These are phyloP conservation scores for Ichneumoninae sp. DNA, from an alignment of 2,888 invertebrate genomes.

Conservation along the genomic window DNA sequence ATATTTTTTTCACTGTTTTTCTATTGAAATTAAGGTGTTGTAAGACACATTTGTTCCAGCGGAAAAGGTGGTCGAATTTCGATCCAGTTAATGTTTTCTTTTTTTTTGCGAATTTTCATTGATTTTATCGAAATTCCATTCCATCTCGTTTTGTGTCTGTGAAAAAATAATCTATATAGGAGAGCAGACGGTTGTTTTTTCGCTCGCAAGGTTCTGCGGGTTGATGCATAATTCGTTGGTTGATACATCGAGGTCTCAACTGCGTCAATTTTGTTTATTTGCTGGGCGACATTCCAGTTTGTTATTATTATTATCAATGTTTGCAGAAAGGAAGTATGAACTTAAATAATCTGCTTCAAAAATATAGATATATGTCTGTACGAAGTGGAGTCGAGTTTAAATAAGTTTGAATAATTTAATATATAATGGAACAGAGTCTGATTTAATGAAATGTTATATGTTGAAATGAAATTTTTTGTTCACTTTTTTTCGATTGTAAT, in stretches of 20 bases:
- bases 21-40: too few species aligned
- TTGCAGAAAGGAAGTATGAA: background rate
- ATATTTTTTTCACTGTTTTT: too few species aligned
- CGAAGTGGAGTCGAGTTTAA: too few species aligned
- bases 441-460: too few species aligned
- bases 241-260: background rate
- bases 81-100: background rate
- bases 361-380: background rate
- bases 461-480: too few species aligned
- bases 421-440: too few species aligned
- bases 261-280: slow-evolving; percentile 17
- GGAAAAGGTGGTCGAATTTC: too few species aligned
- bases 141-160: background rate
- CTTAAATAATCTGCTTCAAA: background rate
- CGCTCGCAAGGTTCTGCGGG: background rate
- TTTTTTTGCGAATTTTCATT: background rate
- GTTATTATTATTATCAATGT: background rate
- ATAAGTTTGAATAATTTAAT: too few species aligned
- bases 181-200: background rate
- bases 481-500: too few species aligned
- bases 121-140: background rate
- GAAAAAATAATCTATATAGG: background rate
- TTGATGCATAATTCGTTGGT: background rate
- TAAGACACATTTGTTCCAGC: too few species aligned
- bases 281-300: slow-evolving; percentile 7